Percentiles rank a stretch among this genome's conserved stretches.
Evolutionary conservation across 1,140 invertebrate genomes (phyloP).

Genomic region (Scaptomyza hsui): DNA sequence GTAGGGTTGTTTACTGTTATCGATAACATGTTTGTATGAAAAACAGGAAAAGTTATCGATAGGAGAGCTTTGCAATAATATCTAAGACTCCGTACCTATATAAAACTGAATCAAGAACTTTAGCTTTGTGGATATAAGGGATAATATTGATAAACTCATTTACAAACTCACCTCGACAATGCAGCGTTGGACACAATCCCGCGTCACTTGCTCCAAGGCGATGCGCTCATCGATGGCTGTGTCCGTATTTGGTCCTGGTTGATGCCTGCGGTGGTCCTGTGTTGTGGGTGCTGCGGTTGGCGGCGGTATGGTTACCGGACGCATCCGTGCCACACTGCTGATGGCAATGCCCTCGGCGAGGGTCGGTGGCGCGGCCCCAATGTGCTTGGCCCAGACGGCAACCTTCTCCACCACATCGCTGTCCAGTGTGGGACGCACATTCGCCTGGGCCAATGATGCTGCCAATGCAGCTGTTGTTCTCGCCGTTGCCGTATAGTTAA

Average conservation of each 20-base stretch:
- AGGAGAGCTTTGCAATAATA: too few relatives aligned
- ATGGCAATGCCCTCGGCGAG: conserved; percentile 64
- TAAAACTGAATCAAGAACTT: too few relatives aligned
- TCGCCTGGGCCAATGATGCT: conserved; percentile 1
- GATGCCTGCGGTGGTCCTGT: neutral
- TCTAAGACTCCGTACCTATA: too few relatives aligned
- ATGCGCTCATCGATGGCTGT: conserved; percentile 54
- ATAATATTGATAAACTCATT: too few relatives aligned
- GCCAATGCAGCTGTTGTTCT: neutral
- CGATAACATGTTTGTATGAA: too few relatives aligned
- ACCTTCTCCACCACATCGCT: conserved; percentile 74
- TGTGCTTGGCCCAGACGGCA: conserved; percentile 67
- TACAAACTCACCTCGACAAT: conserved; percentile 68
- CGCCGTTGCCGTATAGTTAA: neutral
- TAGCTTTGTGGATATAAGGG: too few relatives aligned
- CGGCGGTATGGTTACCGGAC: neutral
- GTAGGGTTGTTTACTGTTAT: too few relatives aligned
- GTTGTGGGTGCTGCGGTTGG: too few relatives aligned
- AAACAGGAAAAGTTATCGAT: too few relatives aligned
- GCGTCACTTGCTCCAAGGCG: conserved; percentile 57
- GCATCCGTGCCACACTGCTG: conserved; percentile 25
- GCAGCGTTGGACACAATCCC: conserved; percentile 69
- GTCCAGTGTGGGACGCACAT: conserved; percentile 56
- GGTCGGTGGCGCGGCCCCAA: conserved; percentile 58
- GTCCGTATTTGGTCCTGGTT: neutral